A percentile compares a stretch with the other conserved stretches of the same genome.
phyloP scores from a whole-genome alignment of 30 jellyfish, hydroid and myxozoan genomes.

The Nemopilema nomurai region DNA sequence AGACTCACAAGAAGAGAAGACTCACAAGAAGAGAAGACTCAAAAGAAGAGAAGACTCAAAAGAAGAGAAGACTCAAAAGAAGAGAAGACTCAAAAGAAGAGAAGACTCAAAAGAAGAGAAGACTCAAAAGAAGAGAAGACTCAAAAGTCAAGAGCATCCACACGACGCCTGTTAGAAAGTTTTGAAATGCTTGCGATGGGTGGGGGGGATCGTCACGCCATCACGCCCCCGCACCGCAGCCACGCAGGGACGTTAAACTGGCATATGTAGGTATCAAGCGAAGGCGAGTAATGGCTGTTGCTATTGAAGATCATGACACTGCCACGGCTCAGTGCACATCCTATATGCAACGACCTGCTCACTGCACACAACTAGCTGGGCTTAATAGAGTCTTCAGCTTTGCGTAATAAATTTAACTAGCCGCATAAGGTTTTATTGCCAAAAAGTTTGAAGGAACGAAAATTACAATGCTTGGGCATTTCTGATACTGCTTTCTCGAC shows the following conservation, averaged over 20 bases:
- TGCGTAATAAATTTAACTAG: constrained; percentile 63
- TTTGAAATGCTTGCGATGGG: too few relatives aligned
- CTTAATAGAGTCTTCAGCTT: constrained; percentile 39
- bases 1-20: too few relatives aligned
- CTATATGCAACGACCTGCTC: constrained; percentile 50
- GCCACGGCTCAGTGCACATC: constrained; percentile 27
- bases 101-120: too few relatives aligned
- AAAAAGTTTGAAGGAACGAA: not conserved
- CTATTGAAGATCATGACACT: constrained; percentile 52
- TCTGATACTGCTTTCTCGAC: not conserved
- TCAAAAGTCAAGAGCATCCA: too few relatives aligned
- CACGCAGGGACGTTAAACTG: not conserved
- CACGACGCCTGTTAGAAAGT: too few relatives aligned
- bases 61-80: too few relatives aligned
- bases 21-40: too few relatives aligned
- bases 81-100: too few relatives aligned
- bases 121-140: too few relatives aligned
- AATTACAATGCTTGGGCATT: not conserved
- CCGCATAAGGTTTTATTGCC: constrained; percentile 24
- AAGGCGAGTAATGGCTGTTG: not conserved
- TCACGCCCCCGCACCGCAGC: not conserved
- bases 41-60: too few relatives aligned
- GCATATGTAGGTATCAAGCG: not conserved
- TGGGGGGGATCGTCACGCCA: not conserved
- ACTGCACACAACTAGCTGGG: constrained; percentile 33